Conservation (phyloP, 2,888 invertebrate genomes). For the Drosophila fungiperda region DNA sequence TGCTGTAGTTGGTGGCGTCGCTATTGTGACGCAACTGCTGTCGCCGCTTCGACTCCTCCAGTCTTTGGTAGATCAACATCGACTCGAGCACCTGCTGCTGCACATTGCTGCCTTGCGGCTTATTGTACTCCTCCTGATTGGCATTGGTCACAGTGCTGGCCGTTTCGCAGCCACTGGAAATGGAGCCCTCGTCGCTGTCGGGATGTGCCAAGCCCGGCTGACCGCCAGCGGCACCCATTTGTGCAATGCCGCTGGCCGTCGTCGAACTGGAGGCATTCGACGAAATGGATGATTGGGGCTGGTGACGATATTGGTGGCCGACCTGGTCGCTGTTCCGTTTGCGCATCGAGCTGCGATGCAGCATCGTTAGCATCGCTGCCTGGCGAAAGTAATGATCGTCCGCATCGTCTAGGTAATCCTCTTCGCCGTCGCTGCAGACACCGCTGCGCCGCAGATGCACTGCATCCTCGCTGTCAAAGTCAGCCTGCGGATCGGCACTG, state of each 20-base stretch:
- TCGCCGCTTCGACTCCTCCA: slow-evolving; percentile 65
- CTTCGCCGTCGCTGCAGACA: slow-evolving; percentile 82
- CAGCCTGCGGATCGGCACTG: slow-evolving; percentile 79
- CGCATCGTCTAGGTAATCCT: slow-evolving; percentile 79
- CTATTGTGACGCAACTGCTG: slow-evolving; percentile 76
- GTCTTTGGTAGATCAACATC: slow-evolving; percentile 73
- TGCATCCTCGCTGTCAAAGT: slow-evolving; percentile 53
- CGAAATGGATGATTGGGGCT: slow-evolving; percentile 80
- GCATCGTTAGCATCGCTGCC: slow-evolving; percentile 83
- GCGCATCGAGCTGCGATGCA: slow-evolving; percentile 84
- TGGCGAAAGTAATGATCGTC: slow-evolving; percentile 84
- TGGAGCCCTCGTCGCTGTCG: slow-evolving; percentile 91
- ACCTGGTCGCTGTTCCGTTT: slow-evolving; percentile 82
- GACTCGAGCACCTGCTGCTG: slow-evolving; percentile 71
- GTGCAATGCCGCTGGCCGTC: slow-evolving; percentile 58
- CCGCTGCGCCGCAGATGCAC: slow-evolving; percentile 70
- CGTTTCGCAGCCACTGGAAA: slow-evolving; percentile 93
- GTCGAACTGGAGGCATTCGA: slow-evolving; percentile 77
- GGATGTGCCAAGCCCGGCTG: slow-evolving; percentile 77
- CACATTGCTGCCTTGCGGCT: slow-evolving; percentile 41
- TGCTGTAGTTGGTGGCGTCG: slow-evolving; percentile 82
- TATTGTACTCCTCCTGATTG: slow-evolving; percentile 84
- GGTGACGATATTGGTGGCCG: slow-evolving; percentile 75
- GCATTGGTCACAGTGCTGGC: slow-evolving; percentile 89
- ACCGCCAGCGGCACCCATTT: slow-evolving; percentile 29